These are phyloP conservation scores for Crotalus horridus DNA, from an alignment of 2,113 vertebrate genomes.

Conservation along the genomic window DNA sequence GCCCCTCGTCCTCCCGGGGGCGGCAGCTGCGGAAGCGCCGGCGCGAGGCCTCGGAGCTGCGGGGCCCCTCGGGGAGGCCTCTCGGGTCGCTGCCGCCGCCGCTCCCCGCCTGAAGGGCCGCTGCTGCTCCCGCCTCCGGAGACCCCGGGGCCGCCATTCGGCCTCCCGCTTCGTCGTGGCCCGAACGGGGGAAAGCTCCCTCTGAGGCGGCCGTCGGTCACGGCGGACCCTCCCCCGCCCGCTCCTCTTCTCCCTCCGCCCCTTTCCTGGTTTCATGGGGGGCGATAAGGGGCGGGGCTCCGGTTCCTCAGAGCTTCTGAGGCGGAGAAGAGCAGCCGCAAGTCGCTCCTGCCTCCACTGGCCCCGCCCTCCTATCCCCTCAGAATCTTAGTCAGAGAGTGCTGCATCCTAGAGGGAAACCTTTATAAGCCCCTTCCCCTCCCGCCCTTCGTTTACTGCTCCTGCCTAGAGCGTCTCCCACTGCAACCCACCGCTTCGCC, in stretches of 20 bases:
- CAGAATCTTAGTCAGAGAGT: not conserved
- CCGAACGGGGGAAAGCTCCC: not conserved
- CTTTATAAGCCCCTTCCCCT: accelerated
- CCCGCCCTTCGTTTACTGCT: not conserved
- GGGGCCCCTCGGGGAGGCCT: too few species aligned
- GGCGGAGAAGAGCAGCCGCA: not conserved
- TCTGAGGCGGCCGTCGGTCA: not conserved
- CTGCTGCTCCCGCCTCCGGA: too few species aligned
- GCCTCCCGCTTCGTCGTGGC: not conserved
- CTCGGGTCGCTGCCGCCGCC: too few species aligned
- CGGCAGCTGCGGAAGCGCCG: not conserved
- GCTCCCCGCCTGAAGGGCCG: too few species aligned
- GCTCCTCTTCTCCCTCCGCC: not conserved
- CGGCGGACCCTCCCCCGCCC: not conserved
- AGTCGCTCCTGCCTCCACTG: not conserved
- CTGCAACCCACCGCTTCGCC: not conserved
- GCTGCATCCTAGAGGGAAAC: not conserved
- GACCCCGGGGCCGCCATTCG: not conserved
- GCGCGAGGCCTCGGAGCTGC: not conserved
- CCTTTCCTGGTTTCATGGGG: not conserved
- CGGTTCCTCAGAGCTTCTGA: not conserved
- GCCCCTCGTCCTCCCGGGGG: too few species aligned
- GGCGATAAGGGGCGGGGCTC: not conserved
- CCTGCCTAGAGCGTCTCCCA: not conserved
- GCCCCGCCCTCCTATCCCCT: not conserved